Percentiles rank a stretch among this genome's conserved stretches.
These are phyloP conservation scores for Phylloscopus collybita DNA, from an alignment of 2,797 vertebrate genomes.

Conservation along the genomic window DNA sequence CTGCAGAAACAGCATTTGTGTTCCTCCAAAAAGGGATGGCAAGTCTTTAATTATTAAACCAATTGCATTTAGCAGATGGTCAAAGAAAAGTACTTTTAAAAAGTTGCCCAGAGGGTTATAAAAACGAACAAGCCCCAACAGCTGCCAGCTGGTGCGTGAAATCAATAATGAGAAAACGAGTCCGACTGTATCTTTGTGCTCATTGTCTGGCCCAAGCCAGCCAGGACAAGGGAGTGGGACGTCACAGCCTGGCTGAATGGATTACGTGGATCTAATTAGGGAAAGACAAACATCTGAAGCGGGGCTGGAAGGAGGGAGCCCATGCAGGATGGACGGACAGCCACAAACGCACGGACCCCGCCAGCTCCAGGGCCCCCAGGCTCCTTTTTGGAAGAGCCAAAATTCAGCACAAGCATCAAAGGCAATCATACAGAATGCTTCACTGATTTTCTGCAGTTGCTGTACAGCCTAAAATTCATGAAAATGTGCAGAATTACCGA, in stretches of 20 bases:
- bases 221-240: slow-evolving; percentile 64
- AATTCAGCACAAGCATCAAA: neutral
- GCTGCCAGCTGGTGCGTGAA: slow-evolving; percentile 86
- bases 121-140: slow-evolving; percentile 81
- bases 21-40: slow-evolving; percentile 69
- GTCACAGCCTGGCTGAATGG: slow-evolving; percentile 64
- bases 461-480: neutral
- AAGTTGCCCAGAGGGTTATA: slow-evolving; percentile 84
- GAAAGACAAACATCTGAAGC: slow-evolving; percentile 63
- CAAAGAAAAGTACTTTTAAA: slow-evolving; percentile 82
- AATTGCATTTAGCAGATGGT: slow-evolving; percentile 82
- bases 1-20: slow-evolving; percentile 62
- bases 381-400: neutral
- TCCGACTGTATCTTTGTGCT: slow-evolving; percentile 83
- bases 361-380: neutral
- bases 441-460: neutral
- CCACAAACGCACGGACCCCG: fast-evolving
- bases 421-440: neutral
- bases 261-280: slow-evolving; percentile 77
- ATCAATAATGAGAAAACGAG: slow-evolving; percentile 85
- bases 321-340: fast-evolving
- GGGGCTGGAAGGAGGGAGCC: neutral
- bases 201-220: slow-evolving; percentile 79
- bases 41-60: slow-evolving; percentile 82
- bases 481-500: neutral